These are phyloP conservation scores for Cyprinodon variegatus DNA, from an alignment of 2,113 vertebrate species.

Conservation along the genomic window DNA sequence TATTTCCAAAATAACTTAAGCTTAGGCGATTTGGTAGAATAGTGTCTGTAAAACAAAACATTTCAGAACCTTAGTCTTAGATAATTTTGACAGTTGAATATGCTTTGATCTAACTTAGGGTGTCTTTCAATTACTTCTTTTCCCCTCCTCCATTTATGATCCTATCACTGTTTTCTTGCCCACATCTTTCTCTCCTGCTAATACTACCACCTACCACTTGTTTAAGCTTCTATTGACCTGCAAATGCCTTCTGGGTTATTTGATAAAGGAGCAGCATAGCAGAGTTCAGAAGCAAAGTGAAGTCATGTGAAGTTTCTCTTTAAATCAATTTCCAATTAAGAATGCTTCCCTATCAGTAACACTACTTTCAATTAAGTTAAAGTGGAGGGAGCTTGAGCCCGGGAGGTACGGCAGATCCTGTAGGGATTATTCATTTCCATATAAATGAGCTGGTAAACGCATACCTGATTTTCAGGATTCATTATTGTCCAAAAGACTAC, in stretches of 20 bases:
- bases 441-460: slow-evolving; percentile 73
- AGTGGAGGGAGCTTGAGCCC: slow-evolving; percentile 33
- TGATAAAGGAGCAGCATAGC: slow-evolving; percentile 50
- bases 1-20: no score
- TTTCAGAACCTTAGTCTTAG: no score
- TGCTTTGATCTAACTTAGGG: not conserved
- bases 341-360: slow-evolving; percentile 43
- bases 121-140: not conserved
- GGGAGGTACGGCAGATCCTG: slow-evolving; percentile 39
- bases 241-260: slow-evolving; percentile 53
- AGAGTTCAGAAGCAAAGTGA: slow-evolving; percentile 49
- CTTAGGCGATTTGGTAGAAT: no score
- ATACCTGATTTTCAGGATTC: slow-evolving; percentile 35
- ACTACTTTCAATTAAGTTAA: slow-evolving; percentile 65
- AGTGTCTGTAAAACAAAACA: no score
- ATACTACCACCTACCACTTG: slow-evolving; percentile 33
- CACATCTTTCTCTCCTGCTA: not conserved
- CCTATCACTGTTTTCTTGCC: not conserved
- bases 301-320: slow-evolving; percentile 49
- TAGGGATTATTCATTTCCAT: slow-evolving; percentile 72
- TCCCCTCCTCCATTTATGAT: not conserved
- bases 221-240: slow-evolving; percentile 34
- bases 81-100: not conserved
- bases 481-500: slow-evolving; percentile 53
- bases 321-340: slow-evolving; percentile 75